Evolutionary conservation across 2,113 vertebrate genomes (phyloP), one percentile per base, ranked within the genome.

Genomic region (Barnardius zonarius): DNA sequence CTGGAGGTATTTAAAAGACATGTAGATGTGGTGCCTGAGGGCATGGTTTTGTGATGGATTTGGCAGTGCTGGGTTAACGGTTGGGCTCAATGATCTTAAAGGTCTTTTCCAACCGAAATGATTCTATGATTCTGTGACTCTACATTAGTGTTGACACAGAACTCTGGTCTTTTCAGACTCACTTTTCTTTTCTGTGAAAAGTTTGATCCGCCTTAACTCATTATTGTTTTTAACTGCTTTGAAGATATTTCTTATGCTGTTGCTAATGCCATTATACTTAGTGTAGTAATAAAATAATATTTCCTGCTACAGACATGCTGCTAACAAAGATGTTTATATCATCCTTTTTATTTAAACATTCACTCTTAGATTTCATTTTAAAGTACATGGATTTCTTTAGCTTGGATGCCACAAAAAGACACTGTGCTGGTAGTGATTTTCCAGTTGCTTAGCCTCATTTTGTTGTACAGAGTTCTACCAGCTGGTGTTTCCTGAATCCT

Each of bases 371-470:
- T 63, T 92, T 94, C 25, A 39, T 63, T 83, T 46, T 54, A 30
- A 83, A 83, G 35, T 68, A 19, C 23, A 8, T 44, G 30, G 11
- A 12, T 61, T 86, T 81, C 64, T 86, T n/a, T 49, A 59, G 62
- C 1, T 4, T 78, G 41, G 59, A 28, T 83, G 57, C 51, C 79
- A 61, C 79, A 44, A 37, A 75, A 89, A 90, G 83, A 39, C 90
- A 41, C 76, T 52, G 68, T 70, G 64, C 85, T 82, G 68, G 78
- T 86, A 61, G 69, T 82, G 83, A 86, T 93, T 94, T 94, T 96
- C 90, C 88, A 91, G 92, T 92, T 92, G 55, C 92, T 88, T 90
- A 72, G 69, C 83, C 77, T 91, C 43, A 28, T 84, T 93, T 94
- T 88, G 48, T 86, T 49, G 48, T 54, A 84, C 74, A 55, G 73